Percentiles rank a stretch among this genome's conserved stretches.
Conservation (phyloP, 2,113 vertebrate genomes). For the Ctenomys sociabilis region DNA sequence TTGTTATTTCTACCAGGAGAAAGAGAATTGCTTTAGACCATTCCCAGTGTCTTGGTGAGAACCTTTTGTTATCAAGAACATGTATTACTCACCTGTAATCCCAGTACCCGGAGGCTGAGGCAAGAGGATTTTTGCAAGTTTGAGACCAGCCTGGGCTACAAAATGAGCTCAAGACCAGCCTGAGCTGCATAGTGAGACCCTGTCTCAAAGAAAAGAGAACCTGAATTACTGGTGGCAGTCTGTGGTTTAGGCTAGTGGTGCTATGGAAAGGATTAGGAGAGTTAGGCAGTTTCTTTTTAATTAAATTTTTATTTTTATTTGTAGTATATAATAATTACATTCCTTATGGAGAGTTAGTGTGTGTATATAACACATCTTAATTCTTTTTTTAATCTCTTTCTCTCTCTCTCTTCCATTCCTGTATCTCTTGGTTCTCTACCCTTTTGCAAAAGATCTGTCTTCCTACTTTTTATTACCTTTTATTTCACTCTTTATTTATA, state of each 20-base stretch:
- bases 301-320: not conserved
- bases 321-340: not conserved
- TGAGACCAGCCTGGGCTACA: no score
- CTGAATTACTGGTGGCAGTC: not conserved
- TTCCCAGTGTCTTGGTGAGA: not conserved
- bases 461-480: not conserved
- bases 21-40: not conserved
- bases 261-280: not conserved
- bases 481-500: not conserved
- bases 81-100: not conserved
- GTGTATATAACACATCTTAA: not conserved
- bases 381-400: not conserved
- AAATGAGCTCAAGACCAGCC: no score
- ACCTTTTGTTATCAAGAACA: not conserved
- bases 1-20: constrained; percentile 10
- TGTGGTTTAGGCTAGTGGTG: not conserved
- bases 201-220: no score
- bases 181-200: no score
- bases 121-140: no score
- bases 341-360: not conserved
- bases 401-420: not conserved
- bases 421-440: not conserved
- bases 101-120: no score
- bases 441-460: not conserved
- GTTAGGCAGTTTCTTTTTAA: not conserved